phyloP scores from a whole-genome alignment of 2,888 invertebrate species.

The Gymnosoma rotundatum region DNA sequence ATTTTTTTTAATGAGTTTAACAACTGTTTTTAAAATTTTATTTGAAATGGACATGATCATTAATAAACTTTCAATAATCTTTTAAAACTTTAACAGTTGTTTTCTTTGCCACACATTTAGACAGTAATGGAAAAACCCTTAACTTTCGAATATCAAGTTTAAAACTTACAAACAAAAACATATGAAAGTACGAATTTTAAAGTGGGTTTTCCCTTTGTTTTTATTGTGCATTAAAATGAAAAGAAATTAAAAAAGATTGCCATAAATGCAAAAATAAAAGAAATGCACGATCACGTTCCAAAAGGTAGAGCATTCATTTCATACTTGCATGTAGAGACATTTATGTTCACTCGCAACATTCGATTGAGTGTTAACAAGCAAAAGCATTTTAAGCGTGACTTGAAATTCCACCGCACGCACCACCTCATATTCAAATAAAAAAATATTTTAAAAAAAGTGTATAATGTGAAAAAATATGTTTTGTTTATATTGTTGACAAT shows the following conservation, averaged over 20 bases:
- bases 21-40: background rate
- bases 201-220: constrained; percentile 63
- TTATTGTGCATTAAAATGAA: constrained; percentile 40
- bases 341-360: constrained; percentile 36
- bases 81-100: background rate
- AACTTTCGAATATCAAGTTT: constrained; percentile 67
- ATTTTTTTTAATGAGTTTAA: background rate
- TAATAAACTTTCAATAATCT: background rate
- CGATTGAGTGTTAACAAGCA: constrained; percentile 21
- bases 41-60: background rate
- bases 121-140: constrained; percentile 54
- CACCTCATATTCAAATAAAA: background rate
- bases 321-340: constrained; percentile 16
- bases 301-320: constrained; percentile 60
- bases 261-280: constrained; percentile 25
- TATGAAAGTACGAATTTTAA: constrained; percentile 22
- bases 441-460: background rate
- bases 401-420: constrained; percentile 49
- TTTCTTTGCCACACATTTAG: constrained; percentile 39
- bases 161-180: constrained; percentile 27
- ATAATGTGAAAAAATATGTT: constrained; percentile 4
- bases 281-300: constrained; percentile 66
- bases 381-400: constrained; percentile 58
- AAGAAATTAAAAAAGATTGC: constrained; percentile 19
- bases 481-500: constrained; percentile 53